These are phyloP conservation scores for Mnemiopsis leidyi DNA, from an alignment of 37 sponge, comb jelly and placozoan species.

Conservation along the genomic window DNA sequence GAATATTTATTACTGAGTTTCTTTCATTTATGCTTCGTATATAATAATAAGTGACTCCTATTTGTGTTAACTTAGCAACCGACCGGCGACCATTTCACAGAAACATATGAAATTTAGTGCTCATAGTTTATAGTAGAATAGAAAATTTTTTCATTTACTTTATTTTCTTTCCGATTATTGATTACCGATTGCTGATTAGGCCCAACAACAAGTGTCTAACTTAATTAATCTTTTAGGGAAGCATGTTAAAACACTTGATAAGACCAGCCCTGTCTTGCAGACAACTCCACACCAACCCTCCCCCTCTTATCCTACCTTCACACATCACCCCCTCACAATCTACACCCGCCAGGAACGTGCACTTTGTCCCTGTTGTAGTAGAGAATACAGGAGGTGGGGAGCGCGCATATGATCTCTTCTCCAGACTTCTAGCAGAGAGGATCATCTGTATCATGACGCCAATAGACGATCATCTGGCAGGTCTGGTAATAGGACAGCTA, in stretches of 20 bases:
- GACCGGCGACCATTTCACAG: no score
- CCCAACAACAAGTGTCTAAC: no score
- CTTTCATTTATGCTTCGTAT: no score
- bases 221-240: neutral
- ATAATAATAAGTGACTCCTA: no score
- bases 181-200: no score
- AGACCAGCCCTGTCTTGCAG: neutral
- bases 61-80: no score
- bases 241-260: neutral
- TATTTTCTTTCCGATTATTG: no score
- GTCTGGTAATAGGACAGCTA: conserved; percentile 59
- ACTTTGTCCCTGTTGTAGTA: conserved; percentile 68
- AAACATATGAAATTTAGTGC: no score
- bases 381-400: conserved; percentile 64
- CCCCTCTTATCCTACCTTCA: neutral
- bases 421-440: conserved; percentile 54
- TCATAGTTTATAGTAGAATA: no score
- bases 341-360: neutral
- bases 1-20: no score
- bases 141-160: no score
- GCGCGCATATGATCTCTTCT: conserved; percentile 67
- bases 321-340: neutral
- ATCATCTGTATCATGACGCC: conserved; percentile 64
- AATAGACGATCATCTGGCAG: conserved; percentile 63
- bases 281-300: neutral